Base-by-base conservation (phyloP, 2,888 invertebrate species). In the Spodoptera exigua region DNA sequence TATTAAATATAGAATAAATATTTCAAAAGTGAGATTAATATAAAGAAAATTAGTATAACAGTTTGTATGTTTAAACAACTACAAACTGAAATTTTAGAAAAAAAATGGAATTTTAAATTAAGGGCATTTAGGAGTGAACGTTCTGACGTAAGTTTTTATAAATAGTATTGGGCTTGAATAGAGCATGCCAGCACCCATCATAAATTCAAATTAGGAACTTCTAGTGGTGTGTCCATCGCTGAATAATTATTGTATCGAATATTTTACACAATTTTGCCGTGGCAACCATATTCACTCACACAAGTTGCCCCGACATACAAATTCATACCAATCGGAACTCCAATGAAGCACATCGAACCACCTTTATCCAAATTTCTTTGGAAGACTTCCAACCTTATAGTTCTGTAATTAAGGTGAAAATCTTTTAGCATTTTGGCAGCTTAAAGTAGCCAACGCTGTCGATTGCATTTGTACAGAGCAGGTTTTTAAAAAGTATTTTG, bases 301-400 rank as follows among this genome's bases (percentile, higher is more conserved):
- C 7, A 27, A 27, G 27, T 27, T 27, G 27, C 27, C 27, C 7
- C 27, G 27, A 27, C 27, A 27, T 27, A 27, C 9, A 27, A 27
- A 27, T 2, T 21, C 7, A 4, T 21, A 49, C 39, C 35, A 57
- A 64, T 59, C 68, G 64, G 71, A 70, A 68, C 74, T 74, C 60
- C 45, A n/a, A 36, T 53, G 12, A 18, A 34, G 40, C 52, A 46
- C n/a, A 21, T 5, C 21, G 1, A 27, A 9, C 27, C 9, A 27
- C 27, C 27, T 1, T 27, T 27, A 7, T 27, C 9, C 27, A 5
- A 27, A 0, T 27, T 27, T 27, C 27, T 27, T 27, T 27, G 9
- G 27, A 9, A 27, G 0, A 27, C 9, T 27, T 27, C 9, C 27
- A 27, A 27, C 27, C 27, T 27, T 27, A 27, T 27, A 1, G 27